Base-by-base conservation (phyloP, 37 sponge, comb jelly and placozoan genomes). In the Oscarella lobularis region DNA sequence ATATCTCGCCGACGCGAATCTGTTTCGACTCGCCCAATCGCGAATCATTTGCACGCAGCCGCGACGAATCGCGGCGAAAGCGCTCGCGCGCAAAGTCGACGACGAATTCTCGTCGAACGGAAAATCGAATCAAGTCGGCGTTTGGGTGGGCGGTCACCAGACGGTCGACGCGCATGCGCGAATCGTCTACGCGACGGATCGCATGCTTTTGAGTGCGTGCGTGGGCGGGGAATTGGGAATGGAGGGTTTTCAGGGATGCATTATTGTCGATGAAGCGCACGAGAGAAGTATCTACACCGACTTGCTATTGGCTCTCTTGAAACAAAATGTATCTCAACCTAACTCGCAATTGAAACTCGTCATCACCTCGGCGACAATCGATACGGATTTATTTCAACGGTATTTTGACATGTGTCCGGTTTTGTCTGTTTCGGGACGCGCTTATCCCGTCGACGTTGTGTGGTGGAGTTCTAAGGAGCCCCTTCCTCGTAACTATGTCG, bases 11-110 rank as follows among this genome's bases (percentile, higher is more conserved):
- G 90, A 92, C 33, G n/a, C n/a, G n/a, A n/a, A n/a, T n/a, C n/a
- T n/a, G n/a, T n/a, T n/a, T n/a, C 68, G 83, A 30, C 76, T 84
- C 39, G 86, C 82, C 38, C 71, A 36, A 1, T 73, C 73, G 20
- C 29, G 83, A 41, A 96, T 96, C 66, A 41, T 96, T n/a, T 89
- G 90, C 39, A 96, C 97, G 9, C 97, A 92, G 78, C 97, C 97
- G 1, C 54, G 97, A 34, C 55, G 93, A 5, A 92, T 96, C 2
- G 97, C 97, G 33, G 89, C 92, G 20, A 85, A 79, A 31, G 87
- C 88, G 66, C 73, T 96, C 33, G 88, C 97, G 9, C 84, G 85
- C 3, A n/a, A n/a, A n/a, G n/a, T n/a, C n/a, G n/a, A n/a, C n/a
- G n/a, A n/a, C n/a, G n/a, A n/a, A n/a, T n/a, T n/a, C n/a, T n/a